Evolutionary conservation across 2,113 vertebrate genomes (phyloP), one percentile per base, ranked within the genome.

Genomic region (Bettongia penicillata): DNA sequence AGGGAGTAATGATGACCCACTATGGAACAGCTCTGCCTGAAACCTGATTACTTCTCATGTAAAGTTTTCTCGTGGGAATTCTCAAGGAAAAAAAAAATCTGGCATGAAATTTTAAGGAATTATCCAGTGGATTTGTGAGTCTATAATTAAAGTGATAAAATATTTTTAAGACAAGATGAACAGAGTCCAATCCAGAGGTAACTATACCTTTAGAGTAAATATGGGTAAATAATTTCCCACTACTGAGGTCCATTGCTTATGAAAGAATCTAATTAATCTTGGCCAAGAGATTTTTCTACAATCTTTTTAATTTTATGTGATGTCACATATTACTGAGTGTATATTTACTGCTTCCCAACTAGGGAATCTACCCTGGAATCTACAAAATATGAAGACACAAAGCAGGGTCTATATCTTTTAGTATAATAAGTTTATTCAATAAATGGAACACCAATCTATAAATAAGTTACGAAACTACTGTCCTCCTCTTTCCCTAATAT

Each of bases 311-410:
- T 37, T 94, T 50, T 90, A 24, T 93, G 28, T 19, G 19, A 55
- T 55, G 24, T 77, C 19, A 93, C 37, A 50, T 48, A 53, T 9
- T 91, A 94, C 24, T 26, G 26, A 94, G 90, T 91, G 10, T n/a
- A 95, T 26, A 55, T 0, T 94, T 89, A 92, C 28, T 90, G 14
- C 24, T 94, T 57, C 26, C 53, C 91, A 7, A 51, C 1, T 48
- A n/a, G 91, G 28, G 23, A 95, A 55, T 55, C 53, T 55, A 55
- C 8, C 53, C 53, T 55, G 53, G 53, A 77, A 43, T 94, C 51
- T 92, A 77, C 24, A 92, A 89, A 94, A 95, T 57, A 93, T 3
- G 47, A 43, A 95, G 51, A 14, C 4, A 89, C 37, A 95, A 91
- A 49, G 48, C 11, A 6, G 25, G n/a, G 16, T 53, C 53, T 55